Base-by-base conservation (phyloP, 2,113 vertebrate species). In the Mellivora capensis region DNA sequence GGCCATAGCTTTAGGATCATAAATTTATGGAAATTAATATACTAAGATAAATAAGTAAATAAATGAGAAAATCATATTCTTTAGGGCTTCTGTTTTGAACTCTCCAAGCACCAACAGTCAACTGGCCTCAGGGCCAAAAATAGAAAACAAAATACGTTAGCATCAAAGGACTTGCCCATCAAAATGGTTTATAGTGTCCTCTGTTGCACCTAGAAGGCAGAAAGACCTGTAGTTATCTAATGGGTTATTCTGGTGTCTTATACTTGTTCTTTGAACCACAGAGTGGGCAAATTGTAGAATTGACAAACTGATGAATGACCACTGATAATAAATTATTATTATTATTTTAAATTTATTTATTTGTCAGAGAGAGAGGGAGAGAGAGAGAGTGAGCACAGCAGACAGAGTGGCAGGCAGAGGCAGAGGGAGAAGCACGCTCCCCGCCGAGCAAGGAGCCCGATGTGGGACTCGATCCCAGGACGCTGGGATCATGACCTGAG, bases 11-110 rank as follows among this genome's bases (percentile, higher is more conserved):
- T 81, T 61, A 91, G 42, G 44, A 57, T 85, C 42, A 74, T 18
- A 84, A 18, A 47, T 57, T 69, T 90, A 80, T 95, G 31, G 23
- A 97, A 92, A 87, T 94, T 69, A 54, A 37, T 71, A 31, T 69
- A 93, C 67, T 96, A 79, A 81, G 39, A 42, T 64, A 81, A 94
- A 54, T 84, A 91, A 64, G 11, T 71, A 77, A 83, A 87, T 77
- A 39, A 72, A 72, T 62, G 25, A 76, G 57, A 62, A 94, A 76
- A 79, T 62, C 7, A 20, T 57, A 57, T 67, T 90, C 1, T 89
- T 59, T 84, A 37, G 87, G 62, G 37, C 84, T 95, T 96, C 37
- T 84, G 6, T 67, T 93, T 93, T 67, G 54, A 96, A 77, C 13
- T 61, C 59, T 82, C 57, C 21, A 88, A 94, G 6, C 14, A 88